Percentiles rank a stretch among this genome's conserved stretches.
Conservation (phyloP, 2,797 vertebrate species). For the Xerus rutilus region DNA sequence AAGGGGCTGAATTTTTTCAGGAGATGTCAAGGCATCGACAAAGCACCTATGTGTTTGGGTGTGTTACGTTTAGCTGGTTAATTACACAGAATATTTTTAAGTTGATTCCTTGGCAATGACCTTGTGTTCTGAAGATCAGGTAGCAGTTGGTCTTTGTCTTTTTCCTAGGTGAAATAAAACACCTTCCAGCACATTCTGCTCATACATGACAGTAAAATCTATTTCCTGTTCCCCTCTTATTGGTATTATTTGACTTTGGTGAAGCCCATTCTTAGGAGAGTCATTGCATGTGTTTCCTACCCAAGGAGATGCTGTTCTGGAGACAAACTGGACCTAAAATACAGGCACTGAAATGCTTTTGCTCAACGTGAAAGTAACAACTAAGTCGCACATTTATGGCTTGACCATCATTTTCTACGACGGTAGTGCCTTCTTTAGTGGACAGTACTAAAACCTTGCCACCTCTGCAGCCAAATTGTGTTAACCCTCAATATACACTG, state of each 20-base stretch:
- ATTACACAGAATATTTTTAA: constrained; percentile 33
- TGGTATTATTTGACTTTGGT: neutral
- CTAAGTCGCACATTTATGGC: constrained; percentile 26
- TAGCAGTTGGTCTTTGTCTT: neutral
- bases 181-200: neutral
- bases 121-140: neutral
- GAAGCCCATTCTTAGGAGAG: neutral
- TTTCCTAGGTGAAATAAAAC: constrained; percentile 3
- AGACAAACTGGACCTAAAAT: constrained; percentile 37
- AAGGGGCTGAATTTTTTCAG: constrained; percentile 39
- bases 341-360: neutral
- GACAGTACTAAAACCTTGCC: neutral
- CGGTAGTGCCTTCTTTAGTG: constrained; percentile 31
- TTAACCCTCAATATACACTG: constrained; percentile 42
- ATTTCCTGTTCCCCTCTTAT: neutral
- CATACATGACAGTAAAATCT: neutral
- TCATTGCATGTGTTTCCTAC: neutral
- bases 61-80: constrained; percentile 33
- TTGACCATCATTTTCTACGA: constrained; percentile 56
- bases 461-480: constrained; percentile 44
- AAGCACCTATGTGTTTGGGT: neutral
- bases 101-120: neutral
- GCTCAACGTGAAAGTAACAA: constrained; percentile 35
- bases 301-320: neutral
- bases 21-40: neutral